Evolutionary conservation across 2,888 invertebrate genomes (phyloP).

Genomic region (Apamea epomidion): DNA sequence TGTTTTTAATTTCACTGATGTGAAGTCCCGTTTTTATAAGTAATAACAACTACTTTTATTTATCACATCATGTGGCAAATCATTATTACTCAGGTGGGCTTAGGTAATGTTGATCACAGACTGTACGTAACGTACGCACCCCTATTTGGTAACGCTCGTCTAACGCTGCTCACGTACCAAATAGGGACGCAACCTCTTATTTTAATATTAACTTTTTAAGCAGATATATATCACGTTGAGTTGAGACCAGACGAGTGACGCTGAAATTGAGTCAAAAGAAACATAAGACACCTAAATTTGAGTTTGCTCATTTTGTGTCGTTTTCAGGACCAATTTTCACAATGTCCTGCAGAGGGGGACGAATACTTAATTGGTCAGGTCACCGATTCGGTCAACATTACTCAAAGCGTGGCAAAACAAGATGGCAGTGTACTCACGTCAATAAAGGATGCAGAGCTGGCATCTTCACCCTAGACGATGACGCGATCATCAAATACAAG

Average conservation of each 20-base stretch:
- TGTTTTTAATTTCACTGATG: neutral
- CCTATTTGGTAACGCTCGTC: neutral
- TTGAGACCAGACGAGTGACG: too few relatives aligned
- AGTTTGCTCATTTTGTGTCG: neutral
- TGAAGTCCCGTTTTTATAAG: neutral
- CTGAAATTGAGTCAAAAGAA: too few relatives aligned
- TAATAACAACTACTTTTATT: neutral
- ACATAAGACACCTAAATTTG: neutral
- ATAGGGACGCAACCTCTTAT: neutral
- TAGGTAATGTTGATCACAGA: neutral
- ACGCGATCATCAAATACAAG: constrained; percentile 64
- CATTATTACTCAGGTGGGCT: too few relatives aligned
- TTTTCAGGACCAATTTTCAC: constrained; percentile 32
- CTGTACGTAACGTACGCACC: neutral
- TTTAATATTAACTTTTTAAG: neutral
- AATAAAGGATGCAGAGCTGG: constrained; percentile 69
- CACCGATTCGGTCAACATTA: constrained; percentile 73
- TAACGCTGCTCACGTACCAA: neutral
- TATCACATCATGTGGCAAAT: neutral
- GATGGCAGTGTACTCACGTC: constrained; percentile 74
- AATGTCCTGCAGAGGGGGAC: constrained; percentile 20
- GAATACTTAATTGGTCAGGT: constrained; percentile 55
- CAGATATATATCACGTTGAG: too few relatives aligned
- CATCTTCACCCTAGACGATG: constrained; percentile 68
- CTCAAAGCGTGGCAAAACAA: constrained; percentile 57